phyloP scores from a whole-genome alignment of 2,797 vertebrate genomes.

The Cryptoprocta ferox region DNA sequence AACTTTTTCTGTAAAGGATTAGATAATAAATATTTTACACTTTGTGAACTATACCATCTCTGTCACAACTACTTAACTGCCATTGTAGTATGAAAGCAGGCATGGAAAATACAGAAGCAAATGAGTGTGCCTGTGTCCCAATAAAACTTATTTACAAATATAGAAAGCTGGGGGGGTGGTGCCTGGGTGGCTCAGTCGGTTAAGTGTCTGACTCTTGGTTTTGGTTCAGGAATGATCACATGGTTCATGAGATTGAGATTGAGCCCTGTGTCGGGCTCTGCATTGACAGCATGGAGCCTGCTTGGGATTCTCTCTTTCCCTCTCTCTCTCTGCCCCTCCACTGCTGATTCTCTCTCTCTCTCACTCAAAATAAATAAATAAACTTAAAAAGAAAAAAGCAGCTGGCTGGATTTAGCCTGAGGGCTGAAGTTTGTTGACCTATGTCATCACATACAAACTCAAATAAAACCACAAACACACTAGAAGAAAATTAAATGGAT shows the following conservation, averaged over 20 bases:
- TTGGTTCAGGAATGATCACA: too few species aligned
- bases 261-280: too few species aligned
- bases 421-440: neutral
- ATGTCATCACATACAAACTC: neutral
- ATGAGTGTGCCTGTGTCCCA: neutral
- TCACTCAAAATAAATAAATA: too few species aligned
- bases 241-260: too few species aligned
- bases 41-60: neutral
- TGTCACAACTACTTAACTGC: neutral
- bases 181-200: too few species aligned
- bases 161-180: neutral
- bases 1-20: neutral
- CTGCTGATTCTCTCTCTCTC: too few species aligned
- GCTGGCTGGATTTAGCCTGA: neutral
- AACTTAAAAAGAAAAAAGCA: neutral
- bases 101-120: neutral
- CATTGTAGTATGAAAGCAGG: neutral
- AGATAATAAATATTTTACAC: neutral
- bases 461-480: constrained; percentile 1
- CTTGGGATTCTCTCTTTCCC: too few species aligned
- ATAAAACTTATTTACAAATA: neutral
- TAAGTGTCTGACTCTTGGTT: too few species aligned
- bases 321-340: too few species aligned
- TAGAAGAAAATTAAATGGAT: neutral
- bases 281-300: too few species aligned